Base-by-base conservation (phyloP, 2,797 vertebrate genomes). In the Dallia pectoralis region DNA sequence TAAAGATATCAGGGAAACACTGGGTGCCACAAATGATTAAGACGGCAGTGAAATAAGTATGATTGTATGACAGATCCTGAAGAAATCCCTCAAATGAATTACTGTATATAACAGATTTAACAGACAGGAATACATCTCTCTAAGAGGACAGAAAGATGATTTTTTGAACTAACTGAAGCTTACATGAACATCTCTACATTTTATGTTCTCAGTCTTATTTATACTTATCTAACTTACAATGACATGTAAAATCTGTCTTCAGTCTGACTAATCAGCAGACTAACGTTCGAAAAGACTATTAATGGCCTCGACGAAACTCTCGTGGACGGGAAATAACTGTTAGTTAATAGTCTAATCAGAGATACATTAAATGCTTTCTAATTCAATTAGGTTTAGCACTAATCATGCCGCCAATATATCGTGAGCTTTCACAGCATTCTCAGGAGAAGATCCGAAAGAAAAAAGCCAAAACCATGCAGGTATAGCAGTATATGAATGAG, bases 401-500 rank as follows among this genome's bases (percentile, higher is more conserved):
- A 12, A 63, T 16, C 61, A 29, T 27, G 6, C 14, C 15, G 22
- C 40, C 59, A 12, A 65, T 36, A 44, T 73, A 6, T 5, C 73
- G 29, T 36, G 73, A 36, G 63, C 66, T 14, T 36, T n/a, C 30
- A 27, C 70, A 29, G 56, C 27, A 40, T 40, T 65, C 70, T 71
- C 51, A 71, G 7, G 69, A 56, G 12, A 16, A 61, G 30, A 61
- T 0, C 25, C 81, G 22, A 40, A 67, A 49, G 74, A 74, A 83
- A 72, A 74, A 67, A 83, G 78, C 62, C 16, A 66, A 69, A 82
- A 81, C 75, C 59, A 74, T 69, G 66, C 53, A 80, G 81, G 82
- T 8, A 74, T 7, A 53, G 67, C 15, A 18, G 71, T 30, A 3
- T 2, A 29, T 61, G 61, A 27, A 62, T 30, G 29, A 2, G 25